Evolutionary conservation across 2,888 invertebrate genomes (phyloP), one percentile per base, ranked within the genome.

Genomic region (Andrena praecox): DNA sequence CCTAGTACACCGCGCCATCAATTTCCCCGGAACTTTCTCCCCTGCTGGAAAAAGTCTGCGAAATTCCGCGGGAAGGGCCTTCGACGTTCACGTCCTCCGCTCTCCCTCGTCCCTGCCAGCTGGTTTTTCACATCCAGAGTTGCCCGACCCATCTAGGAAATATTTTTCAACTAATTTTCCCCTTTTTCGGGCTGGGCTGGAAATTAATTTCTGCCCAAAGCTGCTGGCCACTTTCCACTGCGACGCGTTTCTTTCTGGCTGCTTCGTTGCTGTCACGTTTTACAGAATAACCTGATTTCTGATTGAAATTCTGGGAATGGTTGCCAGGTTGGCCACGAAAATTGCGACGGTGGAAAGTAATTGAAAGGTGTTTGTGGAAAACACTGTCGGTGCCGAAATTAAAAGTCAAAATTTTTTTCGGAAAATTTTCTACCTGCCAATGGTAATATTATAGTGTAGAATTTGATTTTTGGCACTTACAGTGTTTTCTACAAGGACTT

Each of bases 21-120:
- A 87, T 87, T 87, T 85, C 77, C 74, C 79, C 60, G 78, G 69
- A 87, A 87, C 80, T 87, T 87, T 87, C 77, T 62, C 66, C 24
- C 64, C 24, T n/a, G 69, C 62, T 50, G 63, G 73, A 75, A 82
- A 74, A 86, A 82, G 77, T 64, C 84, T 54, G 60, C 42, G 85
- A 83, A 83, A 80, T 86, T 78, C 75, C 76, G 29, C 27, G 70
- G 24, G 56, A 73, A 76, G 27, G 70, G 67, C 52, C 62, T 83
- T 75, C 71, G 50, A 75, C 75, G 69, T 6, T 59, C 31, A n/a
- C 20, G 69, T 20, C n/a, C 29, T 2, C 72, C 27, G 7, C 29
- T 8, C 20, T 54, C 20, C 50, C 35, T 20, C 4, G 12, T 35
- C 29, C 27, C 16, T 0, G n/a, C 31, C 20, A 10, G 24, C 2